phyloP scores from a whole-genome alignment of 2,797 vertebrate species.

The Coendou prehensilis region DNA sequence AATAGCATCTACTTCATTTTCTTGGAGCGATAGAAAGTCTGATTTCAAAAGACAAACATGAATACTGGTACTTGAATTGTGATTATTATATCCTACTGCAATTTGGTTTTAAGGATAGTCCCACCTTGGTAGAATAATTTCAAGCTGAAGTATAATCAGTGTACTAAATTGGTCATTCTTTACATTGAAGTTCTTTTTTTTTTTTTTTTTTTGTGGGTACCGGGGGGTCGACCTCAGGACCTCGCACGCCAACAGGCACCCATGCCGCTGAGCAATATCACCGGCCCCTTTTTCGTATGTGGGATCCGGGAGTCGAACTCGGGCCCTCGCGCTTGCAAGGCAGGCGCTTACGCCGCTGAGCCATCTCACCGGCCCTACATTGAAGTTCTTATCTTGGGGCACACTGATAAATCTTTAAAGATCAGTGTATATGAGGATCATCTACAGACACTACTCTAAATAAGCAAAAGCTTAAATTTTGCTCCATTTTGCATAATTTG shows the following conservation, averaged over 20 bases:
- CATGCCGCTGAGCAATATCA: too few relatives aligned
- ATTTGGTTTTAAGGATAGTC: background rate
- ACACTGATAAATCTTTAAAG: background rate
- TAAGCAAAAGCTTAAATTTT: background rate
- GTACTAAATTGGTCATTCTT: background rate
- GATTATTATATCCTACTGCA: constrained; percentile 14
- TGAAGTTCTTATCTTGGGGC: background rate
- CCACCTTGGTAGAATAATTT: constrained; percentile 14
- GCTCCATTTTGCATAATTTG: background rate
- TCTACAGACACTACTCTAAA: background rate
- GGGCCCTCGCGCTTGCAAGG: too few relatives aligned
- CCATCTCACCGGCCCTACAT: too few relatives aligned
- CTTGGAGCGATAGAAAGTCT: constrained; percentile 6
- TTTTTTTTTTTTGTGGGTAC: too few relatives aligned
- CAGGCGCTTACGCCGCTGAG: too few relatives aligned
- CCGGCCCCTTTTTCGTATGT: too few relatives aligned
- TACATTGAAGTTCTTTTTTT: background rate
- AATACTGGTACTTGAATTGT: constrained; percentile 27
- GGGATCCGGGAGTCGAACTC: too few relatives aligned
- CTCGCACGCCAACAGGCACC: too few relatives aligned
- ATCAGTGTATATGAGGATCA: background rate
- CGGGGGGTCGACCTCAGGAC: too few relatives aligned
- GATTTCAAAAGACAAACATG: constrained; percentile 35
- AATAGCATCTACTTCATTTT: constrained; percentile 34
- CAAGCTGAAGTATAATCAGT: background rate